Base-by-base conservation (phyloP, 2,113 vertebrate species). In the Misgurnus anguillicaudatus region DNA sequence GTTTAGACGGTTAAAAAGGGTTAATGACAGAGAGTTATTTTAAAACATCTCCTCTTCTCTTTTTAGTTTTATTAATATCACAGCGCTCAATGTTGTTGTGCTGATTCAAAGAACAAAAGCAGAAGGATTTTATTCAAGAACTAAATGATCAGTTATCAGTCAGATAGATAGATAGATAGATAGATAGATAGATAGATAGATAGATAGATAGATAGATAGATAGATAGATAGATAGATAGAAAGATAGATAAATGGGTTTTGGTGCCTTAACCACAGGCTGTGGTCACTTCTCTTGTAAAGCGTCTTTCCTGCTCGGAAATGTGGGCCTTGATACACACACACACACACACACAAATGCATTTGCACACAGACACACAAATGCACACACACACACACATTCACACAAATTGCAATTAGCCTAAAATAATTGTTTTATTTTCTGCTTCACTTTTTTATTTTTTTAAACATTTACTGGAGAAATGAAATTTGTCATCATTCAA, bases 261-360 rank as follows among this genome's bases (percentile, higher is more conserved):
- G 36, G 47, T 21, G 51, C 3, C 9, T n/a, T 3, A 57, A 39
- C 48, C 68, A 71, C 48, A 71, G 16, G 11, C 31, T 71, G 68
- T 71, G 48, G 68, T 71, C 5, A 31, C 19, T 36, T 69, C 11
- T 67, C 21, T 67, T 68, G 45, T 48, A 17, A 31, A 68, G 45
- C 21, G 55, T 70, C 48, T 4, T 14, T 51, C 48, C 48, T 51
- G 48, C 48, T 55, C 68, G 24, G 31, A 71, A 55, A 38, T n/a
- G 16, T 11, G 68, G 5, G 31, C 4, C 45, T 13, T 31, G 24
- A 31, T 31, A 31, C 13, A 7, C 42, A 45, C 42, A 45, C 2
- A 45, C 42, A 45, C 51, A 16, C 16, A 55, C 53, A 7, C 16
- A 55, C 16, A 55, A 16, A 55, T 16, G 6, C 53, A 55, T 16